Base-by-base conservation (phyloP, 2,113 vertebrate species). In the Menura novaehollandiae region DNA sequence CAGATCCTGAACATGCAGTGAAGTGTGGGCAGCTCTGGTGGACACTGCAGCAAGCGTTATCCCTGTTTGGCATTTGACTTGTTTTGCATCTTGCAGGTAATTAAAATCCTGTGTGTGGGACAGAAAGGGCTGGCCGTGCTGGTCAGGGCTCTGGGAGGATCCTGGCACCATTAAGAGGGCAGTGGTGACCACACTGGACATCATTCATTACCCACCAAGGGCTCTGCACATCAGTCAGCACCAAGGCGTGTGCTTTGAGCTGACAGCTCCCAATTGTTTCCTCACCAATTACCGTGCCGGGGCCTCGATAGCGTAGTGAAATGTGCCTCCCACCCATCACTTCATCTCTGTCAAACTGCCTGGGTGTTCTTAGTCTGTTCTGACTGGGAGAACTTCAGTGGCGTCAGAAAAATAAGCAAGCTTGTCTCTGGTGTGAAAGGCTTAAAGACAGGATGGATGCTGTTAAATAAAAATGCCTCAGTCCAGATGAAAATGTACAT, bases 191-290 rank as follows among this genome's bases (percentile, higher is more conserved):
- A 8, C 3, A 1, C 8, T 35, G 77, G 26, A 13, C 47, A 28
- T 64, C 23, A 1, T 9, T 63, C 77, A 7, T 39, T 18, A 2
- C 69, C 80, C 92, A 41, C 1, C 33, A 9, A 55, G 89, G 64
- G 26, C 89, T 89, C 49, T 20, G 83, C 89, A 33, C 64, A 51
- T 84, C 95, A 79, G 72, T 92, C 96, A 97, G 95, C 64, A 86
- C 63, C 76, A 71, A 96, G 92, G 80, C 11, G 52, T 43, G 85
- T 95, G 81, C 30, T 71, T 80, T 1, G 23, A 97, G 75, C 83
- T 96, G 97, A 97, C 97, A 96, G 96, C 95, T 95, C 91, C 67
- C 90, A 72, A 93, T 97, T 96, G 96, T 95, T 97, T 96, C 94
- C 95, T 90, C 93, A 85, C 93, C 93, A 93, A 96, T 95, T 97